phyloP scores from a whole-genome alignment of 2,888 invertebrate species.

The Melolontha melolontha region DNA sequence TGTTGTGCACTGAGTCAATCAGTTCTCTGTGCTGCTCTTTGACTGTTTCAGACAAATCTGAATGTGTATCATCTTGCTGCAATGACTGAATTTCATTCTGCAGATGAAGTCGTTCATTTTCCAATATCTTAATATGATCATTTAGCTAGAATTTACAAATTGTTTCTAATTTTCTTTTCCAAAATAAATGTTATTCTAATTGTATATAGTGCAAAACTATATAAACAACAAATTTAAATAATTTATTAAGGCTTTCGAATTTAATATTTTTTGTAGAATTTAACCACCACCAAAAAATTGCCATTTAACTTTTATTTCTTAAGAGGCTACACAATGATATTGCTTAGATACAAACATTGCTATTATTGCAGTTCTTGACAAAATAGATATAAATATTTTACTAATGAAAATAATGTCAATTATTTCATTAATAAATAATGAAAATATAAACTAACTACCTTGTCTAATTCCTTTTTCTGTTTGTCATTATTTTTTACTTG shows the following conservation, averaged over 20 bases:
- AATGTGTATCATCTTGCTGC: slow-evolving; percentile 64
- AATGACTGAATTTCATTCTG: slow-evolving; percentile 65
- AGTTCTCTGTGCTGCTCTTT: slow-evolving; percentile 69
- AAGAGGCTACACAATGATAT: too few species aligned
- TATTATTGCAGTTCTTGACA: too few species aligned
- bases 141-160: slow-evolving; percentile 15
- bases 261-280: too few species aligned
- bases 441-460: slow-evolving; percentile 55
- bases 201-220: too few species aligned
- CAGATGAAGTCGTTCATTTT: slow-evolving; percentile 63
- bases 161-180: too few species aligned
- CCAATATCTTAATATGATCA: slow-evolving; percentile 59
- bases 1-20: slow-evolving; percentile 71
- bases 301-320: too few species aligned
- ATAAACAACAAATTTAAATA: too few species aligned
- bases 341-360: too few species aligned
- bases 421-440: slow-evolving; percentile 9
- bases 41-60: slow-evolving; percentile 68
- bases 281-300: too few species aligned
- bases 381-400: too few species aligned
- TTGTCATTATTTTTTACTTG: slow-evolving; percentile 61
- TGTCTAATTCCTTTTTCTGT: slow-evolving; percentile 61
- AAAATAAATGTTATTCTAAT: too few species aligned
- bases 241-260: too few species aligned
- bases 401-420: background rate